Evolutionary conservation across 2,888 invertebrate species (phyloP).

Genomic region (Adelognathus sp.): DNA sequence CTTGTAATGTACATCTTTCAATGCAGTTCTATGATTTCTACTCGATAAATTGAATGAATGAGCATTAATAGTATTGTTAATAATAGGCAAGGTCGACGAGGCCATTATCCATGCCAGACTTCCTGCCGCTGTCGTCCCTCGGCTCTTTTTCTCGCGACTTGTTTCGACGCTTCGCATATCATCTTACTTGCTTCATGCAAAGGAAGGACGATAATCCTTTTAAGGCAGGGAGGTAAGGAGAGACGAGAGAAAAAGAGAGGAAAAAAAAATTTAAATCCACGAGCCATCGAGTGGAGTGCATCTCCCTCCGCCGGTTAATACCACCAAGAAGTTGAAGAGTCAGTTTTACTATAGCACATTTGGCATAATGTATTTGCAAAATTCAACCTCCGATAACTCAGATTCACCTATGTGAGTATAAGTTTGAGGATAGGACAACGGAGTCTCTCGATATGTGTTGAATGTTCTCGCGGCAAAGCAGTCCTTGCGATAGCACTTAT

Average conservation of each 20-base stretch:
- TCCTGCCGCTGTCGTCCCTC: background rate
- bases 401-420: background rate
- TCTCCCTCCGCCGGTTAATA: background rate
- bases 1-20: no score
- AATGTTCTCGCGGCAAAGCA: background rate
- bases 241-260: background rate
- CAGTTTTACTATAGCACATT: background rate
- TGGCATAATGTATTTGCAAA: background rate
- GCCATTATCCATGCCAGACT: background rate
- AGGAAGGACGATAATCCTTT: slow-evolving; percentile 6
- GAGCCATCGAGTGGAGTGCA: background rate
- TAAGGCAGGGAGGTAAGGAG: background rate
- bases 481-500: background rate
- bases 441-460: background rate
- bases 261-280: background rate
- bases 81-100: background rate
- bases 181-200: background rate
- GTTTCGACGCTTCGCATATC: background rate
- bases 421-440: background rate
- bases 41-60: no score
- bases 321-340: background rate
- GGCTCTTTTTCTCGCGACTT: background rate
- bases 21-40: no score
- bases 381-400: background rate
- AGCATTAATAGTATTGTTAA: background rate